Conservation (phyloP, 2,113 vertebrate genomes). For the Psilopsiagon aurifrons region DNA sequence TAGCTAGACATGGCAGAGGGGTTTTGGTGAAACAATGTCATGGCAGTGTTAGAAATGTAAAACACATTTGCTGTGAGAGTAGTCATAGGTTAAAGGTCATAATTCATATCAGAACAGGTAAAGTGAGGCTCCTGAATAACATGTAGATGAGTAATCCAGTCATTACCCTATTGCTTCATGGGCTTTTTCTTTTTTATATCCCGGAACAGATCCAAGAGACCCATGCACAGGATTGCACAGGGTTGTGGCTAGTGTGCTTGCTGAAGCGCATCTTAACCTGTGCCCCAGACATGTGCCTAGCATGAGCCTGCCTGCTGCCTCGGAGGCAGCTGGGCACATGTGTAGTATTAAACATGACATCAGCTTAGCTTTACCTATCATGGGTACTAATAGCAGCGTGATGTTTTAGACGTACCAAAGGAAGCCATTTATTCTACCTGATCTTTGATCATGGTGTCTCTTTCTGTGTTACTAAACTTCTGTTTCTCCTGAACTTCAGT, state of each 20-base stretch:
- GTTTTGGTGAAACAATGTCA: not conserved
- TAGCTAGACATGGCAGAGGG: not conserved
- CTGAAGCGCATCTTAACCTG: not conserved
- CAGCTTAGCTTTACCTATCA: not conserved
- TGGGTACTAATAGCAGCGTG: not conserved
- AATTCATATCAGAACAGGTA: not conserved
- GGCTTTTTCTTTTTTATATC: not conserved
- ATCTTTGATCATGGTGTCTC: not conserved
- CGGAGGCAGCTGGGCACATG: not conserved
- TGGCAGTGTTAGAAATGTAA: not conserved
- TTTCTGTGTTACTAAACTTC: not conserved
- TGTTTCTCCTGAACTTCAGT: not conserved
- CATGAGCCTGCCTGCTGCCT: not conserved
- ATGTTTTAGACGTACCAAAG: not conserved
- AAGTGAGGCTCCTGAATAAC: not conserved
- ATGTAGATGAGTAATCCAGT: not conserved
- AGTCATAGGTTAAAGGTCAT: not conserved
- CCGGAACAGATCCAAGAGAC: not conserved
- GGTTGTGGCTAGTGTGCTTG: not conserved
- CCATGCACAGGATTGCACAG: accelerated
- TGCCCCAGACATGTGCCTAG: not conserved
- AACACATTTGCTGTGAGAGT: not conserved
- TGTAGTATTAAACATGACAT: not conserved
- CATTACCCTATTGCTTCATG: not conserved
- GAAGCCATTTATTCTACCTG: not conserved